Percentiles rank a stretch among this genome's conserved stretches.
These are phyloP conservation scores for Muscidifurax raptorellus DNA, from an alignment of 1,140 invertebrate genomes.

Conservation along the genomic window DNA sequence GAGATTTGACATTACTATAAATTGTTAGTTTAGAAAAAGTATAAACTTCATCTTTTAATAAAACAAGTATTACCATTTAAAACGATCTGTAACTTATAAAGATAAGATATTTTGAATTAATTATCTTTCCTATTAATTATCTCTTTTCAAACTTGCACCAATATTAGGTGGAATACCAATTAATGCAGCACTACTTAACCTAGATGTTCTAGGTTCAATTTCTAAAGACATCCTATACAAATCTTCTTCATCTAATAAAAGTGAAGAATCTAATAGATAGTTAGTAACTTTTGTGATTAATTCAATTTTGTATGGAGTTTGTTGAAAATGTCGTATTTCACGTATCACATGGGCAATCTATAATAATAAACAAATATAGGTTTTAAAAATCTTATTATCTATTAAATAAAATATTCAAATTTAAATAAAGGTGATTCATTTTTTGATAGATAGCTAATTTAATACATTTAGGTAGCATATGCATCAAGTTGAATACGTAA, in stretches of 20 bases:
- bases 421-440: too few relatives aligned
- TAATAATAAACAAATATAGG: conserved; percentile 62
- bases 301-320: conserved; percentile 94
- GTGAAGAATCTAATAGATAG: conserved; percentile 87
- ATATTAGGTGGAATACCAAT: conserved; percentile 58
- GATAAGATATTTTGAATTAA: background rate
- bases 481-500: too few relatives aligned
- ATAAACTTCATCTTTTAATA: background rate
- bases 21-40: background rate
- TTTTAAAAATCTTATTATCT: too few relatives aligned
- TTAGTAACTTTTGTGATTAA: conserved; percentile 87
- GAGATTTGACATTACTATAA: background rate
- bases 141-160: conserved; percentile 25
- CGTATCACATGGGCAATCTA: conserved; percentile 95
- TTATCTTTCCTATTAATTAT: background rate
- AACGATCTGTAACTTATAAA: background rate
- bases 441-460: too few relatives aligned
- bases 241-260: conserved; percentile 88
- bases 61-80: background rate
- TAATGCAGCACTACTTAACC: conserved; percentile 74
- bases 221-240: conserved; percentile 89
- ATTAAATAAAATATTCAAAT: conserved; percentile 16
- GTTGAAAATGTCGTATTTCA: conserved; percentile 94
- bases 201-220: conserved; percentile 87
- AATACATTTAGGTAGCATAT: too few relatives aligned